phyloP scores from a whole-genome alignment of 2,113 vertebrate genomes.

The Hippocampus abdominalis region DNA sequence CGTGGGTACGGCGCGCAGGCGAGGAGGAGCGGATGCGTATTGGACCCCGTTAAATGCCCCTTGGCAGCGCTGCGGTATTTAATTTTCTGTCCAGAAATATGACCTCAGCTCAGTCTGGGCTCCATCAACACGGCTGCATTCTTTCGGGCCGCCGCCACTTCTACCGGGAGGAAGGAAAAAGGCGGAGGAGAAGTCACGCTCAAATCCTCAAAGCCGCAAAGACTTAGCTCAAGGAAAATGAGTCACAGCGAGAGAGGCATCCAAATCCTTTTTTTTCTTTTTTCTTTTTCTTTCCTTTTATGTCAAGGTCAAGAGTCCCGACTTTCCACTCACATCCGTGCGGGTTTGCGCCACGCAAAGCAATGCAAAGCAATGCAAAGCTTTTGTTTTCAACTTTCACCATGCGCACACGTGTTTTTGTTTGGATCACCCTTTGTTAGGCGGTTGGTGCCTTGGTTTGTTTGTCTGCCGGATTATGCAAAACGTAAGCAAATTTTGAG shows the following conservation, averaged over 20 bases:
- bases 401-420: neutral
- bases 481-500: neutral
- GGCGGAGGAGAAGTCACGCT: conserved; percentile 35
- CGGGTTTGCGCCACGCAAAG: neutral
- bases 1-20: conserved; percentile 13
- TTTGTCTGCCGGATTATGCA: neutral
- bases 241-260: conserved; percentile 10
- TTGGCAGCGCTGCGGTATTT: conserved; percentile 52
- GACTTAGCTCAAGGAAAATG: conserved; percentile 13
- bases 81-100: conserved; percentile 64
- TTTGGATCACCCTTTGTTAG: too few relatives aligned
- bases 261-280: conserved; percentile 8
- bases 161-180: conserved; percentile 60
- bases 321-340: neutral
- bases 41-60: conserved; percentile 40
- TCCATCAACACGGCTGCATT: conserved; percentile 51
- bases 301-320: conserved; percentile 6
- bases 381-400: neutral
- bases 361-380: neutral
- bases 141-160: conserved; percentile 32
- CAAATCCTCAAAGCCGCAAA: conserved; percentile 34
- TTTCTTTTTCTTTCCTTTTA: conserved; percentile 6
- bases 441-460: neutral
- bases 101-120: conserved; percentile 56
- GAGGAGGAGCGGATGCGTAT: conserved; percentile 28